Base-by-base conservation (phyloP, 1,140 invertebrate genomes). In the Drosophila parvula region DNA sequence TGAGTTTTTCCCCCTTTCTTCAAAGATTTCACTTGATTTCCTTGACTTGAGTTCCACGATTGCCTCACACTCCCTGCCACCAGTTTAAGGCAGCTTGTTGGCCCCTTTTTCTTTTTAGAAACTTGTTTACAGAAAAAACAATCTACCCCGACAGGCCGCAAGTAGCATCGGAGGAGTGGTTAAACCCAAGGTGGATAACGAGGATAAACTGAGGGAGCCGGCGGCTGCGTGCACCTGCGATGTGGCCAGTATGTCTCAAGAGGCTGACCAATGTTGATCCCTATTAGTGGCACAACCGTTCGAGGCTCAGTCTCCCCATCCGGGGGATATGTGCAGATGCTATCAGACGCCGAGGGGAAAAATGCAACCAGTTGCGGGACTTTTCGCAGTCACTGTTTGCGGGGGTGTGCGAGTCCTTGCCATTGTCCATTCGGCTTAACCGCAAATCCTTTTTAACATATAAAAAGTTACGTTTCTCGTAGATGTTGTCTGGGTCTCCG, bases 401-500 rank as follows among this genome's bases (percentile, higher is more conserved):
- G 28, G n/a, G 58, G 56, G 36, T 36, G 47, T 34, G 40, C 58
- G 61, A 36, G 65, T 78, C 62, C 78, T 71, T 80, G 60, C 67
- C 69, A 89, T 79, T 88, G 84, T 89, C 81, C 83, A 74, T 67
- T 74, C 81, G 81, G 85, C 84, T 89, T 89, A 89, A 90, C 84
- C 84, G 81, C 84, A 89, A 89, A 89, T 89, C 84, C 84, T 89
- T 89, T 90, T 90, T 90, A 89, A 89, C 84, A 89, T 89, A 89
- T 89, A 89, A 89, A 89, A 89, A 89, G 85, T 89, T 90, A 89
- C 84, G 78, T 80, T 90, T 90, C 63, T 65, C 40, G 57, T 75
- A 55, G 70, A 60, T 56, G 41, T 74, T 58, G 59, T 56, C 63
- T 56, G 74, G 48, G 1, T 44, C 27, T 22, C 14, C 12, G 34